Conservation (phyloP, 1,140 invertebrate species). For the Penaeus vannamei region DNA sequence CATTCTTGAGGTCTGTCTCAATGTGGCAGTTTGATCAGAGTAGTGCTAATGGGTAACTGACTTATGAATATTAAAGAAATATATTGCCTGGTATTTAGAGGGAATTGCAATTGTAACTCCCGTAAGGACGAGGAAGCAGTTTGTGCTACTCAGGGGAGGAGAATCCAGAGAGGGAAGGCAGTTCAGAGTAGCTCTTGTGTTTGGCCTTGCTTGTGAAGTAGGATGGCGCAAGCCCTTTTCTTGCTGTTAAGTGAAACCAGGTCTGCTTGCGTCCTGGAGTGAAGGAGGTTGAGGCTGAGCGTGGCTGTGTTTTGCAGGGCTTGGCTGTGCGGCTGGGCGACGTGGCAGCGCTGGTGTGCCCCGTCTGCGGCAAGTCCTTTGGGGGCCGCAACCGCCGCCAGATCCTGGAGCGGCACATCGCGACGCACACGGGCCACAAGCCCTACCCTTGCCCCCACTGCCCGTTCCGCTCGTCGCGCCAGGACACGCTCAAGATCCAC, state of each 20-base stretch:
- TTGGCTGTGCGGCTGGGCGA: conserved; percentile 58
- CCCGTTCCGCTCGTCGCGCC: conserved; percentile 63
- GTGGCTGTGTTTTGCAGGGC: conserved; percentile 64
- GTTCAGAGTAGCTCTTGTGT: too few species aligned
- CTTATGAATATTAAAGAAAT: too few species aligned
- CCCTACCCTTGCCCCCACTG: conserved; percentile 76
- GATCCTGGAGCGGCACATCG: conserved; percentile 77
- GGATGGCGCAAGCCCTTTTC: background rate
- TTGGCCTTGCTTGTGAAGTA: too few species aligned
- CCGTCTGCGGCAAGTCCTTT: conserved; percentile 66
- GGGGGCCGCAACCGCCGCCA: conserved; percentile 66
- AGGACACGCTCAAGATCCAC: conserved; percentile 61
- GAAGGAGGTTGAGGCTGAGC: conserved; percentile 57
- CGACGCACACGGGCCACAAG: conserved; percentile 85
- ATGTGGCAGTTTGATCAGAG: too few species aligned
- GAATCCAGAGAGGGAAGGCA: too few species aligned
- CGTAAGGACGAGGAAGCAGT: too few species aligned
- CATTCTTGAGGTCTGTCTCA: too few species aligned
- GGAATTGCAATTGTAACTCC: too few species aligned
- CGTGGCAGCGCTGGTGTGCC: conserved; percentile 64
- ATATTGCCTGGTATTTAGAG: too few species aligned
- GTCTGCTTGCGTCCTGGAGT: background rate
- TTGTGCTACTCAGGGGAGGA: too few species aligned
- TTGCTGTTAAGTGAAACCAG: background rate
- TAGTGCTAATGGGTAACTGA: too few species aligned